Conservation (phyloP, 1,140 invertebrate genomes). For the Thaumatotibia leucotreta region DNA sequence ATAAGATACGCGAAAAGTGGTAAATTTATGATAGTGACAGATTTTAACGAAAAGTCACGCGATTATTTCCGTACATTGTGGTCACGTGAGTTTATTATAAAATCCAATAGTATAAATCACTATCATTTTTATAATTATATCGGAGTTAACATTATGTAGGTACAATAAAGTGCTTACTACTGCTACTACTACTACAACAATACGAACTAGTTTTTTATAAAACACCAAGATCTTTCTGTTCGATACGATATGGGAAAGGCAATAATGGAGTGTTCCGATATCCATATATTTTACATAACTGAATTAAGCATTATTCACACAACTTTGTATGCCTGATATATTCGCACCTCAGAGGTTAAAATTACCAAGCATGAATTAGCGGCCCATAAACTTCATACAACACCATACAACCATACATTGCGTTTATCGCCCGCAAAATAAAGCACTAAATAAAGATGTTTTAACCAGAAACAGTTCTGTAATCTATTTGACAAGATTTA, state of each 20-base stretch:
- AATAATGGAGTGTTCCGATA: not conserved
- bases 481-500: conserved; percentile 14
- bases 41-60: no score
- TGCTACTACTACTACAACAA: no score
- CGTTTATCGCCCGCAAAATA: not conserved
- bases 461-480: conserved; percentile 6
- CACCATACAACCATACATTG: not conserved
- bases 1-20: no score
- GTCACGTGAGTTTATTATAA: no score
- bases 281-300: not conserved
- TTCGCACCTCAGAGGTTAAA: not conserved
- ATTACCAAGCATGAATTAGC: conserved; percentile 1
- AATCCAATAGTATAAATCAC: no score
- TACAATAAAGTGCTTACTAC: no score
- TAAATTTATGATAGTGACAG: no score
- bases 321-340: not conserved
- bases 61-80: no score
- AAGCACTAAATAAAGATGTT: conserved; percentile 9
- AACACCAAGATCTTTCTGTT: no score
- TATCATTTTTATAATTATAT: no score
- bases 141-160: no score
- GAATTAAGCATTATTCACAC: not conserved
- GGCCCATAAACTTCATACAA: conserved; percentile 1
- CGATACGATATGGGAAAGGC: not conserved
- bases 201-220: no score